Base-by-base conservation (phyloP, 2,113 vertebrate genomes). In the Onychostruthus taczanowskii region DNA sequence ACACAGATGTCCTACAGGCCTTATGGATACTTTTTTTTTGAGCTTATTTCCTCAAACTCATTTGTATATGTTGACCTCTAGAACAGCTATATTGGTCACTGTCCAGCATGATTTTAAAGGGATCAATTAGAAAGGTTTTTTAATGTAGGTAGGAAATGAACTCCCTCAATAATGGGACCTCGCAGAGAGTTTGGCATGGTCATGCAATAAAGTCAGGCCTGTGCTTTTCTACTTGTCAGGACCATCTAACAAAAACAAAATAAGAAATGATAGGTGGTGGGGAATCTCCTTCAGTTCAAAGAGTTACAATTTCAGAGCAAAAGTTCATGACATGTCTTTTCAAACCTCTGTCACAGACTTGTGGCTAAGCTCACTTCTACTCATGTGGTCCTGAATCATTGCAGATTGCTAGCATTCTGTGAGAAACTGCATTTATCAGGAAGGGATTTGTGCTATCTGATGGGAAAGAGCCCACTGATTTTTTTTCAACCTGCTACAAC, bases 371-470 rank as follows among this genome's bases (percentile, higher is more conserved):
- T 86, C 41, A 62, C 74, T 83, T 86, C 46, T 83, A 53, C 53
- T 82, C 39, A 6, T 1, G 8, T 76, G 59, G 30, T 24, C 67
- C 75, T 19, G 47, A 79, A 83, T 83, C 63, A 35, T 59, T 84
- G 70, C 9, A 69, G 50, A 62, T 27, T 58, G 58, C 33, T 88
- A 50, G 37, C 75, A 69, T 83, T 72, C 59, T 35, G 11, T 69
- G 75, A 90, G 92, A 69, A 92, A 58, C 46, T 27, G 18, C 49
- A 66, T 63, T 89, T 83, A 73, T 84, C 84, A 52, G 41, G 28
- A 87, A 73, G 46, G 31, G 78, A 90, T 92, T 94, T 93, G 50
- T 77, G 75, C 18, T 88, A 27, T 64, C 85, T 93, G 79, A 90
- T 80, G 47, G 74, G 28, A 90, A 88, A 70, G 63, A 83, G 30